A percentile compares a stretch with the other conserved stretches of the same genome.
phyloP scores from a whole-genome alignment of 2,113 vertebrate genomes.

The Xenus cinereus region DNA sequence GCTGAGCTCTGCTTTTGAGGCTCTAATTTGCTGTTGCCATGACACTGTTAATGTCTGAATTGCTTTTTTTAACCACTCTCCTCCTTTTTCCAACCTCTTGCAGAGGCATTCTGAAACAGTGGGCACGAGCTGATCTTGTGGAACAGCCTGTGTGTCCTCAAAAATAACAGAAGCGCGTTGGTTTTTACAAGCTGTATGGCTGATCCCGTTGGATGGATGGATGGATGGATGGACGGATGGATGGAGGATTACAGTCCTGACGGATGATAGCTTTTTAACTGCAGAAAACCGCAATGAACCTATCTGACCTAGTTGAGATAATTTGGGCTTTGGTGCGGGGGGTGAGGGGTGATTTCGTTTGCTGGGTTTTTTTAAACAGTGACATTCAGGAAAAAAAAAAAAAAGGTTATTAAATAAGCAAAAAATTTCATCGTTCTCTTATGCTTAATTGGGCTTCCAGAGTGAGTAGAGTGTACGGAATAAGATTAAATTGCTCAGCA shows the following conservation, averaged over 20 bases:
- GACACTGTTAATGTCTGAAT: conserved; percentile 62
- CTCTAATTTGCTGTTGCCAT: conserved; percentile 65
- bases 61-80: conserved; percentile 46
- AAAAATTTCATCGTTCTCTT: not conserved
- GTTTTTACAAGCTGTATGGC: not conserved
- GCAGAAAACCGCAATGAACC: not conserved
- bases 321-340: not conserved
- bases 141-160: conserved; percentile 10
- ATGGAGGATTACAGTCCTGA: not conserved
- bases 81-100: not conserved
- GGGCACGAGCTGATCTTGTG: not conserved
- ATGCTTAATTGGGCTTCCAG: not conserved
- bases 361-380: not conserved
- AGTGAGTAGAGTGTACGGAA: not conserved
- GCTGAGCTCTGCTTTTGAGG: conserved; percentile 36
- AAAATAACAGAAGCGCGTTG: not conserved
- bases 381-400: not conserved
- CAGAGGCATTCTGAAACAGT: conserved; percentile 31
- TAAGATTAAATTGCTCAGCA: not conserved
- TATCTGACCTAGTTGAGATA: not conserved
- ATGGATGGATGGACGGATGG: not conserved
- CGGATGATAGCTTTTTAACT: not conserved
- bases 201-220: not conserved
- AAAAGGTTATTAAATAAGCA: not conserved
- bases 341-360: not conserved